Evolutionary conservation across 2,888 invertebrate genomes (phyloP).

Genomic region (Napeogenes sylphis): DNA sequence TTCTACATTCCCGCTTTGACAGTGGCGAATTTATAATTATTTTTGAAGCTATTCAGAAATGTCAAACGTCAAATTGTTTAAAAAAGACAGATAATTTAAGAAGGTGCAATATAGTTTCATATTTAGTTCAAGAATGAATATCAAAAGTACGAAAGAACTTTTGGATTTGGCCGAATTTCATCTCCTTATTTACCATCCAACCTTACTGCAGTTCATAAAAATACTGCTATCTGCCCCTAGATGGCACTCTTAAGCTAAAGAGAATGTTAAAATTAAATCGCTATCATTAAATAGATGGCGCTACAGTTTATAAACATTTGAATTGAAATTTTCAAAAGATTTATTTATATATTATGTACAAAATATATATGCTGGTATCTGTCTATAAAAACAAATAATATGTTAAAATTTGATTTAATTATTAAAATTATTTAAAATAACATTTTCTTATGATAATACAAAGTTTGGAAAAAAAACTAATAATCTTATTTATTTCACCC

Average conservation of each 20-base stretch:
- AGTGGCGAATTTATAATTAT: conserved; percentile 30
- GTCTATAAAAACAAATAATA: too few relatives aligned
- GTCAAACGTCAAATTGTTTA: conserved; percentile 26
- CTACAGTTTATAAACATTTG: too few relatives aligned
- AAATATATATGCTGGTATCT: too few relatives aligned
- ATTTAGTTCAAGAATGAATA: background rate
- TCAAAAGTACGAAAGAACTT: background rate
- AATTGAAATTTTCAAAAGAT: too few relatives aligned
- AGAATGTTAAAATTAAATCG: too few relatives aligned
- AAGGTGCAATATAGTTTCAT: background rate
- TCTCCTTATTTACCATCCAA: conserved; percentile 9
- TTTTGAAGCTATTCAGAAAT: conserved; percentile 25
- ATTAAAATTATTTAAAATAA: too few relatives aligned
- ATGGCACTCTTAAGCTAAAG: conserved; percentile 5
- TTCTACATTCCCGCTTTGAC: conserved; percentile 67
- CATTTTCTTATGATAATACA: background rate
- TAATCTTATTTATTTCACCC: background rate
- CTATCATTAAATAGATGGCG: too few relatives aligned
- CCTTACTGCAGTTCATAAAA: background rate
- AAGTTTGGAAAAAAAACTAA: background rate
- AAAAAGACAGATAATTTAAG: background rate
- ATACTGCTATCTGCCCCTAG: conserved; percentile 19
- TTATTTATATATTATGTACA: too few relatives aligned
- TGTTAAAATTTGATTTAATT: too few relatives aligned
- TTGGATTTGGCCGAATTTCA: conserved; percentile 22